These are phyloP conservation scores for Ganaspis brasiliensis DNA, from an alignment of 2,888 invertebrate species.

Conservation along the genomic window DNA sequence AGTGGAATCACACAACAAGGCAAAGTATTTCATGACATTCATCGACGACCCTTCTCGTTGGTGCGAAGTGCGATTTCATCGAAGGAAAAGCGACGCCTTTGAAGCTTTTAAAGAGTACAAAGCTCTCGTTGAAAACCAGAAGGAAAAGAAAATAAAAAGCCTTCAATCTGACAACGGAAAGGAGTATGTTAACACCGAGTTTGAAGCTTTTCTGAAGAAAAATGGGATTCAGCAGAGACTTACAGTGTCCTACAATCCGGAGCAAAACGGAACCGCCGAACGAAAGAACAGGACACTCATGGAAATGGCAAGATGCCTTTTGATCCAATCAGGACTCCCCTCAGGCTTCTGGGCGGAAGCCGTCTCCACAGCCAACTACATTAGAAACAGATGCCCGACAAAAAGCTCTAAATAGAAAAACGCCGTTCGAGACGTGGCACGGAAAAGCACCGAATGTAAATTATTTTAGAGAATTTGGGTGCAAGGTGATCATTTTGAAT, in stretches of 20 bases:
- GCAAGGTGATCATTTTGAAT: conserved; percentile 9
- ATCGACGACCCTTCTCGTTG: background rate
- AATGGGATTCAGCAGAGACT: conserved; percentile 18
- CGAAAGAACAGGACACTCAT: conserved; percentile 29
- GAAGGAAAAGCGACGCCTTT: background rate
- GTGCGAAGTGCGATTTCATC: too few relatives aligned
- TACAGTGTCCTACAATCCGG: conserved; percentile 31
- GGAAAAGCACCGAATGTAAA: conserved; percentile 40
- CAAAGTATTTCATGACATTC: background rate
- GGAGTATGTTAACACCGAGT: conserved; percentile 48
- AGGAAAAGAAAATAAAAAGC: too few relatives aligned
- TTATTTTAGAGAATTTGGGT: conserved; percentile 46
- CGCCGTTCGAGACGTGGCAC: conserved; percentile 30
- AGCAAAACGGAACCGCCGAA: conserved; percentile 36
- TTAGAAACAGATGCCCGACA: too few relatives aligned
- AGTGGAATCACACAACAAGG: background rate
- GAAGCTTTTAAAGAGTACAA: conserved; percentile 6
- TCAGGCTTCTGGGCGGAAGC: conserved; percentile 18
- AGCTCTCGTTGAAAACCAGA: too few relatives aligned
- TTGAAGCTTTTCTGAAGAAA: conserved; percentile 25
- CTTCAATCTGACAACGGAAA: conserved; percentile 53
- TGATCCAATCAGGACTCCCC: conserved; percentile 17
- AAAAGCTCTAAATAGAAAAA: conserved; percentile 39
- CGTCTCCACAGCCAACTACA: too few relatives aligned
- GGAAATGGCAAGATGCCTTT: too few relatives aligned